A percentile compares a stretch with the other conserved stretches of the same genome.
These are phyloP conservation scores for Acanthurus leucopareius DNA, from an alignment of 2,797 vertebrate genomes.

Conservation along the genomic window DNA sequence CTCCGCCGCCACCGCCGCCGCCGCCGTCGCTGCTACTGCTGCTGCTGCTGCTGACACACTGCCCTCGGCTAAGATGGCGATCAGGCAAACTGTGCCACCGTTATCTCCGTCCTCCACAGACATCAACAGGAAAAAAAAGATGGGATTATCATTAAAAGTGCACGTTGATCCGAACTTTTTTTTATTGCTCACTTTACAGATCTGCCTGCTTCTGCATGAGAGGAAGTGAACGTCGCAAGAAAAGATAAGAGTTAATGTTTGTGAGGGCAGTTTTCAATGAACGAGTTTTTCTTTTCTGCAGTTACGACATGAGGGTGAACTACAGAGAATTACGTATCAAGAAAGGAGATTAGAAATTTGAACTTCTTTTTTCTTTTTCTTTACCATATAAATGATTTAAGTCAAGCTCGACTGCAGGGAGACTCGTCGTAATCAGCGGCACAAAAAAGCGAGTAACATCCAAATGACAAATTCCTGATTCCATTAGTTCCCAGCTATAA, in stretches of 20 bases:
- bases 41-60: slow-evolving; percentile 56
- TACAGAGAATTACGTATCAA: neutral
- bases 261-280: slow-evolving; percentile 2
- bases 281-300: neutral
- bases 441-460: slow-evolving; percentile 7
- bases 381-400: slow-evolving; percentile 21
- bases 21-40: no score
- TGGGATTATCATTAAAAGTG: slow-evolving; percentile 45
- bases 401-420: neutral
- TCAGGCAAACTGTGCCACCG: slow-evolving; percentile 52
- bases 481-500: slow-evolving; percentile 35
- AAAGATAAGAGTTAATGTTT: slow-evolving; percentile 3
- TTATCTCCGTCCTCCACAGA: slow-evolving; percentile 66
- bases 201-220: neutral
- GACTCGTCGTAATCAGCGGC: slow-evolving; percentile 13
- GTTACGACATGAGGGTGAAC: neutral
- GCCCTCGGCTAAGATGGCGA: slow-evolving; percentile 64
- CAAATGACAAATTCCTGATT: slow-evolving; percentile 43
- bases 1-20: neutral
- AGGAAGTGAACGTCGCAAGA: neutral
- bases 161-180: slow-evolving; percentile 31
- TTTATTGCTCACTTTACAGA: slow-evolving; percentile 22
- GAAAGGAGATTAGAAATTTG: neutral
- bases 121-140: slow-evolving; percentile 38
- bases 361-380: no score